These are phyloP conservation scores for Centropus unirufus DNA, from an alignment of 2,113 vertebrate species.

Conservation along the genomic window DNA sequence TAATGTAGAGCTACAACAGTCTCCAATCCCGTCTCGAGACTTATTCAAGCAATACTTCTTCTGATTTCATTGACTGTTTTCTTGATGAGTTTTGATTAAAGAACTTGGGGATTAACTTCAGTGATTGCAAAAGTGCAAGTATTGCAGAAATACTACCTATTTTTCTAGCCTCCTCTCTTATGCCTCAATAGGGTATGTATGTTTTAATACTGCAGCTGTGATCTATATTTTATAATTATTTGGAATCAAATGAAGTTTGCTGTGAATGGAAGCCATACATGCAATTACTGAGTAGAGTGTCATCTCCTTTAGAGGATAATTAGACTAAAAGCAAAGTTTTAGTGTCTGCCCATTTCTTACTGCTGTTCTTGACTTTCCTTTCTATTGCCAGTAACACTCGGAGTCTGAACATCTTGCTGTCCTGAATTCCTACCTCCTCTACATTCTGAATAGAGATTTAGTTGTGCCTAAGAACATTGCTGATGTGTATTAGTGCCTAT, in stretches of 20 bases:
- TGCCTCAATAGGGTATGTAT: background rate
- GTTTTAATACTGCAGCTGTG: background rate
- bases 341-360: background rate
- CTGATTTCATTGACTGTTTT: background rate
- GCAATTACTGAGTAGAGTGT: background rate
- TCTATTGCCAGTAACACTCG: background rate
- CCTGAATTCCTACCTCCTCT: background rate
- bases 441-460: rapidly evolving
- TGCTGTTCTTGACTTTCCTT: background rate
- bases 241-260: background rate
- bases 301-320: background rate
- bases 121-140: background rate
- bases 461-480: background rate
- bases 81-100: conserved; percentile 2
- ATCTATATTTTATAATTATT: background rate
- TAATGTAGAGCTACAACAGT: background rate
- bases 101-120: background rate
- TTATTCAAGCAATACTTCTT: background rate
- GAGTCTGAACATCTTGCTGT: background rate
- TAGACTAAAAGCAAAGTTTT: background rate
- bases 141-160: background rate
- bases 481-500: background rate
- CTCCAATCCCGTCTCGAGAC: background rate
- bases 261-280: background rate
- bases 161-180: background rate